Evolutionary conservation across 2,888 invertebrate species (phyloP).

Genomic region (Parnassius mnemosyne): DNA sequence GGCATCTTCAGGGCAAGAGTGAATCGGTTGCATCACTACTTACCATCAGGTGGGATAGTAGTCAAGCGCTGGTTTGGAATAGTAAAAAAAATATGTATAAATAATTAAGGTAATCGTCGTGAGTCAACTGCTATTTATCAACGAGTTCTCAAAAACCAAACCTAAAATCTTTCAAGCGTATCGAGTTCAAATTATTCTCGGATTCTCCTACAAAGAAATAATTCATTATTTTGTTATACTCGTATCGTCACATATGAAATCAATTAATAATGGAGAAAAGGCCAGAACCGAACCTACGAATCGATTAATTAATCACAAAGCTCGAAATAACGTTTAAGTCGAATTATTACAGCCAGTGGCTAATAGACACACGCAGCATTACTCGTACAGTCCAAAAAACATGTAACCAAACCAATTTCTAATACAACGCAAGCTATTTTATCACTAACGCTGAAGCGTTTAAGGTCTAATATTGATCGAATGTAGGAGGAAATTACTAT

Average conservation of each 20-base stretch:
- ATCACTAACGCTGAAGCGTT: neutral
- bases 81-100: too few relatives aligned
- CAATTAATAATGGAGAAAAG: constrained; percentile 36
- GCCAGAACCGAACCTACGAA: constrained; percentile 26
- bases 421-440: constrained; percentile 1
- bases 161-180: neutral
- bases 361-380: constrained; percentile 34
- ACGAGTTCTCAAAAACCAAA: too few relatives aligned
- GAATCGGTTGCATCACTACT: too few relatives aligned
- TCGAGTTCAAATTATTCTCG: neutral
- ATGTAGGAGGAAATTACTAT: constrained; percentile 11
- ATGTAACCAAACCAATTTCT: neutral
- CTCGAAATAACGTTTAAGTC: constrained; percentile 49
- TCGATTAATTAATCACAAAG: constrained; percentile 56
- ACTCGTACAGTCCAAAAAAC: constrained; percentile 3
- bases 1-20: too few relatives aligned
- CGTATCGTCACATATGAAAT: constrained; percentile 18
- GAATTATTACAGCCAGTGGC: constrained; percentile 52
- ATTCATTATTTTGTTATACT: neutral
- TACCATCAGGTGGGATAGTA: too few relatives aligned
- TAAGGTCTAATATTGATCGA: constrained; percentile 13
- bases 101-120: too few relatives aligned
- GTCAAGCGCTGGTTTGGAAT: too few relatives aligned
- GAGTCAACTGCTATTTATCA: too few relatives aligned
- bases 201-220: neutral